A percentile compares a stretch with the other conserved stretches of the same genome.
Conservation (phyloP, 1,140 invertebrate genomes). For the Drosophila obscura region DNA sequence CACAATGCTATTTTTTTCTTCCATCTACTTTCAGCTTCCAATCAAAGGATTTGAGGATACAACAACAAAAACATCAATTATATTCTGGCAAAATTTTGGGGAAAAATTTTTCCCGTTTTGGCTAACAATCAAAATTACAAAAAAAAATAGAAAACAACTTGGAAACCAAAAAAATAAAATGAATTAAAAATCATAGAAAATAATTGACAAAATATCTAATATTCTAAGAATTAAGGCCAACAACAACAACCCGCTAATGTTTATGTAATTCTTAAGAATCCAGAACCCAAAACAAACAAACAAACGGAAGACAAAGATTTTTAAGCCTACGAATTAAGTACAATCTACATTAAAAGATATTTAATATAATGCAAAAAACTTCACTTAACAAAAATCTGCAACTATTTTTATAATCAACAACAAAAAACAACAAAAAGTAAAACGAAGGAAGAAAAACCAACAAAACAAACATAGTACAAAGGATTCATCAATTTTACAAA, state of each 20-base stretch:
- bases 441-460: conserved; percentile 26
- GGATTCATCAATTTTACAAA: conserved; percentile 59
- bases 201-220: conserved; percentile 42
- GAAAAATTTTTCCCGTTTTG: conserved; percentile 38
- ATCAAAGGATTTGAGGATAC: conserved; percentile 73
- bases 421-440: conserved; percentile 40
- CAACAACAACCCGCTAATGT: conserved; percentile 60
- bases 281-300: conserved; percentile 77
- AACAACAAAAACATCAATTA: conserved; percentile 26
- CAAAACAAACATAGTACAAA: conserved; percentile 37
- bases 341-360: conserved; percentile 33
- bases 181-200: conserved; percentile 44
- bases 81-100: conserved; percentile 34
- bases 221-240: conserved; percentile 42
- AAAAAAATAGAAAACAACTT: conserved; percentile 21
- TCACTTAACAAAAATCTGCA: conserved; percentile 27
- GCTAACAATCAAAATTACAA: conserved; percentile 70
- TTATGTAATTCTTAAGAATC: conserved; percentile 77
- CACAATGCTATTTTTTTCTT: neutral
- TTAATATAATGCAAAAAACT: conserved; percentile 38
- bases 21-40: conserved; percentile 53
- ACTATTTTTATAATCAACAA: conserved; percentile 45
- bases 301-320: conserved; percentile 83
- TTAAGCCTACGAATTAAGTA: conserved; percentile 67
- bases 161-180: conserved; percentile 29